These are phyloP conservation scores for Ferdinandea cuprea DNA, from an alignment of 2,888 invertebrate species.

Conservation along the genomic window DNA sequence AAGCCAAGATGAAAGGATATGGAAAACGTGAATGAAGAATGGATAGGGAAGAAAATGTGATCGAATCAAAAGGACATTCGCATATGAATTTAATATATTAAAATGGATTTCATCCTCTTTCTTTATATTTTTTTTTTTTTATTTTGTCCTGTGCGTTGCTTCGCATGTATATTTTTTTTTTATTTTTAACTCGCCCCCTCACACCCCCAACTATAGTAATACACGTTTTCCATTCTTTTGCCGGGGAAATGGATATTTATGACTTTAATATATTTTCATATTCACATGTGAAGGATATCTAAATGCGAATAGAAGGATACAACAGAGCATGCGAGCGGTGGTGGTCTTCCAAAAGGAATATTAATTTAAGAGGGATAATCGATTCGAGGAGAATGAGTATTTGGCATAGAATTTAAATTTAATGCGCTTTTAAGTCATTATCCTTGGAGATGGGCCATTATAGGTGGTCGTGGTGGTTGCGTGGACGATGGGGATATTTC, in stretches of 20 bases:
- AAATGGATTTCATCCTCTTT: slow-evolving; percentile 73
- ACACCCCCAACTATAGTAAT: too few relatives aligned
- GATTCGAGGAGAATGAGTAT: slow-evolving; percentile 23
- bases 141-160: slow-evolving; percentile 42
- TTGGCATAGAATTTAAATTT: slow-evolving; percentile 37
- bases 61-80: slow-evolving; percentile 74
- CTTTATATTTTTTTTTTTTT: neutral
- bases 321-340: neutral
- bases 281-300: slow-evolving; percentile 58
- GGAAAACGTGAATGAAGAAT: slow-evolving; percentile 4
- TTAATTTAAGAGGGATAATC: slow-evolving; percentile 70
- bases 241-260: slow-evolving; percentile 69
- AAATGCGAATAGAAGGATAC: slow-evolving; percentile 6
- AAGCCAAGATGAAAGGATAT: slow-evolving; percentile 34
- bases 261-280: slow-evolving; percentile 73
- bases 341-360: slow-evolving; percentile 49
- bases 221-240: slow-evolving; percentile 53
- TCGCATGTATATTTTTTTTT: too few relatives aligned
- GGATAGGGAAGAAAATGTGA: slow-evolving; percentile 51
- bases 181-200: slow-evolving; percentile 9
- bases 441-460: neutral
- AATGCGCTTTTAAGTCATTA: slow-evolving; percentile 36
- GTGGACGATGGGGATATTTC: too few relatives aligned
- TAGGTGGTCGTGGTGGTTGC: too few relatives aligned
- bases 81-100: slow-evolving; percentile 75